phyloP scores from a whole-genome alignment of 2,888 invertebrate genomes.

The Empis livida region DNA sequence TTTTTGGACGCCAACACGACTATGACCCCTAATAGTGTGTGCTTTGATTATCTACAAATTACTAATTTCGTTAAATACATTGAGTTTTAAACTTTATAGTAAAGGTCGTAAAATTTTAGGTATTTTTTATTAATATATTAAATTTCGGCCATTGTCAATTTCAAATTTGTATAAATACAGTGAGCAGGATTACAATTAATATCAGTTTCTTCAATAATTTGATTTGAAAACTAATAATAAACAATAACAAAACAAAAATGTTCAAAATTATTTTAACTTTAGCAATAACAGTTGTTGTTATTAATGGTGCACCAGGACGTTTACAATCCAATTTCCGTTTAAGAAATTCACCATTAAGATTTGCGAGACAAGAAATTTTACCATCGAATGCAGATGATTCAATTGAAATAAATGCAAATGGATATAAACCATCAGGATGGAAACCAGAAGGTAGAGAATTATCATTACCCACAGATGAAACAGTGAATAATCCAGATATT shows the following conservation, averaged over 20 bases:
- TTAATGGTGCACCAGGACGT: not conserved
- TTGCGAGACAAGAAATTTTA: not conserved
- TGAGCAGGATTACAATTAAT: too few species aligned
- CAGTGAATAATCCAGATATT: not conserved
- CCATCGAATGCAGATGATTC: not conserved
- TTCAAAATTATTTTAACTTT: not conserved
- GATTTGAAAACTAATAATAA: not conserved
- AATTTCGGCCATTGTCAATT: too few species aligned
- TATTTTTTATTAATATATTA: too few species aligned
- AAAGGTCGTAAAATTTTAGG: too few species aligned
- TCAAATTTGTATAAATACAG: too few species aligned
- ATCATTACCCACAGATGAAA: conserved; percentile 2
- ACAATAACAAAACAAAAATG: not conserved
- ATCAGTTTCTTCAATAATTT: too few species aligned
- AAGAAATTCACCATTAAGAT: not conserved
- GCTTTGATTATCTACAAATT: too few species aligned
- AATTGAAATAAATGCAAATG: not conserved
- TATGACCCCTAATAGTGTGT: too few species aligned
- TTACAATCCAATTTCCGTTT: not conserved
- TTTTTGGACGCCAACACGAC: too few species aligned
- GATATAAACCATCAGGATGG: conserved; percentile 9
- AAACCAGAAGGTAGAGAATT: conserved; percentile 6
- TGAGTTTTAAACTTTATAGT: too few species aligned
- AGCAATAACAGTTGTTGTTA: not conserved
- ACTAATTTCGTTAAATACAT: too few species aligned